These are phyloP conservation scores for Rhamnusium bicolor DNA, from an alignment of 2,888 invertebrate species.

Conservation along the genomic window DNA sequence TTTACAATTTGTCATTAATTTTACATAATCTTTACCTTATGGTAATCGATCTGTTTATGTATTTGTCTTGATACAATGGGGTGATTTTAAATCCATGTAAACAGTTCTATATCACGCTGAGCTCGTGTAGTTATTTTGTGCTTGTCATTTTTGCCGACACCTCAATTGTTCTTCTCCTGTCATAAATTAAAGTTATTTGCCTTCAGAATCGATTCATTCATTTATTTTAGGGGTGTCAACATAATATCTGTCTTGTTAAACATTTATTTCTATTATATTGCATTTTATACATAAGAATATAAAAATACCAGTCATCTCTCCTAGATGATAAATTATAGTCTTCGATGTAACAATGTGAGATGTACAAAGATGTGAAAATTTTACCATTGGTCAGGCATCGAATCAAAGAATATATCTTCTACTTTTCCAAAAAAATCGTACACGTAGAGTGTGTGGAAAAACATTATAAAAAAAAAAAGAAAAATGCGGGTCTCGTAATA, in stretches of 20 bases:
- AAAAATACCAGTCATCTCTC: slow-evolving; percentile 20
- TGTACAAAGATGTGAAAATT: not conserved
- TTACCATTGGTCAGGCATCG: no score
- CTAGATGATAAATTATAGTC: slow-evolving; percentile 11
- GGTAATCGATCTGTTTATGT: slow-evolving; percentile 12
- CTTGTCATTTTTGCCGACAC: slow-evolving; percentile 53
- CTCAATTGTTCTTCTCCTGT: slow-evolving; percentile 53
- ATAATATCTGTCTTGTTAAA: slow-evolving; percentile 24
- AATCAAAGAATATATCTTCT: no score
- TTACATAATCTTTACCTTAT: slow-evolving; percentile 9
- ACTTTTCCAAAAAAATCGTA: no score
- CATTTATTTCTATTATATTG: slow-evolving; percentile 20
- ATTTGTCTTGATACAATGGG: slow-evolving; percentile 38
- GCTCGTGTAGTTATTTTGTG: slow-evolving; percentile 51
- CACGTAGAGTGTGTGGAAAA: no score
- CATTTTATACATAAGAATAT: slow-evolving; percentile 17
- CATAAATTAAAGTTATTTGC: slow-evolving; percentile 54
- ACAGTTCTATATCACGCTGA: slow-evolving; percentile 49
- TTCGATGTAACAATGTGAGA: not conserved
- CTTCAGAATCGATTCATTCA: slow-evolving; percentile 44
- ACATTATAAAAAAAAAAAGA: no score
- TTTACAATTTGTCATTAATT: slow-evolving; percentile 10
- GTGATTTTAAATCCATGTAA: slow-evolving; percentile 50
- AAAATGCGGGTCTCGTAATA: no score
- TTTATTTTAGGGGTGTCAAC: slow-evolving; percentile 48